Evolutionary conservation across 2,888 invertebrate genomes (phyloP).

Genomic region (Heliconius ethilla): DNA sequence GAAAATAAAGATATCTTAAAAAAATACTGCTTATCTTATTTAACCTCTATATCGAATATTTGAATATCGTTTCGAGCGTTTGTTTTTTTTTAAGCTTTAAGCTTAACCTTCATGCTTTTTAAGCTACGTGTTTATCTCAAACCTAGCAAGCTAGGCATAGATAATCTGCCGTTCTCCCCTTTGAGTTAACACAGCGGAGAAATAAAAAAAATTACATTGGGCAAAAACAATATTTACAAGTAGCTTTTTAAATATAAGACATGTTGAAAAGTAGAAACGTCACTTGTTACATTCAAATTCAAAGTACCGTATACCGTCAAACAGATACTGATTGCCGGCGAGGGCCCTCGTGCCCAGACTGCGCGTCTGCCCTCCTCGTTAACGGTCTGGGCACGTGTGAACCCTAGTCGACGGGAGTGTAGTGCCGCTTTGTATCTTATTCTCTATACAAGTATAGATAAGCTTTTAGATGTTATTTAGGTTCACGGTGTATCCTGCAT

Average conservation of each 20-base stretch:
- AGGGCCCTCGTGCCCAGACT: slow-evolving; percentile 38
- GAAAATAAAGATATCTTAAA: not conserved
- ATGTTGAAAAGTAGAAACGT: not conserved
- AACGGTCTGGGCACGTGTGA: slow-evolving; percentile 37
- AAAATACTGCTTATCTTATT: not conserved
- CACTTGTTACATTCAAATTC: slow-evolving; percentile 1
- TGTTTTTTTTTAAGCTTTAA: not conserved
- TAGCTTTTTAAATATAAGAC: not conserved
- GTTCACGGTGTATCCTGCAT: too few relatives aligned
- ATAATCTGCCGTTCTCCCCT: too few relatives aligned
- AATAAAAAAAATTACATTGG: too few relatives aligned
- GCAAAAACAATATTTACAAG: too few relatives aligned
- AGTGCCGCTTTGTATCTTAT: slow-evolving; percentile 3
- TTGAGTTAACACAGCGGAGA: too few relatives aligned
- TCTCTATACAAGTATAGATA: not conserved
- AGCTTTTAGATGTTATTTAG: not conserved
- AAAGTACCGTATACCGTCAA: slow-evolving; percentile 22
- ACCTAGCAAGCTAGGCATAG: too few relatives aligned
- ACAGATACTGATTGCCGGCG: slow-evolving; percentile 29
- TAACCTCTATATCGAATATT: not conserved
- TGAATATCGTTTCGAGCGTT: not conserved
- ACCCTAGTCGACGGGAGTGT: slow-evolving; percentile 26
- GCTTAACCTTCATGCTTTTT: not conserved
- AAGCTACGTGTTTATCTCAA: not conserved
- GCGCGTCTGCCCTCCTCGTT: slow-evolving; percentile 34